Evolutionary conservation across 2,113 vertebrate species (phyloP).

Genomic region (Aegithalos caudatus): DNA sequence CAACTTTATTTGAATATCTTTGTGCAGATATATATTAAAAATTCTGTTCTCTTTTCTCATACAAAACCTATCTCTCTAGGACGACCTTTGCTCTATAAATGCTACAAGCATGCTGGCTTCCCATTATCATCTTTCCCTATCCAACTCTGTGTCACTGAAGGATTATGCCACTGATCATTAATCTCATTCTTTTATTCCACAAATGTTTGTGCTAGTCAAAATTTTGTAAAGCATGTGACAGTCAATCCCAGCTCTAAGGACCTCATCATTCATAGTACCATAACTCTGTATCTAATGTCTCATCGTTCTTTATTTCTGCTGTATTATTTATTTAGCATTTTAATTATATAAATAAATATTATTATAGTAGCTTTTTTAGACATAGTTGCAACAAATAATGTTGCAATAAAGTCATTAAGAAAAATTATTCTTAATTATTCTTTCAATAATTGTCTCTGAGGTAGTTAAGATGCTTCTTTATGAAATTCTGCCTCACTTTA

Average conservation of each 20-base stretch:
- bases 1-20: neutral
- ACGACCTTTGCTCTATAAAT: neutral
- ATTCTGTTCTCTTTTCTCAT: neutral
- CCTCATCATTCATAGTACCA: neutral
- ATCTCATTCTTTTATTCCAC: neutral
- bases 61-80: neutral
- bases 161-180: neutral
- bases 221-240: neutral
- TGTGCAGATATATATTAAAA: neutral
- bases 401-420: neutral
- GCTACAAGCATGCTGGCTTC: neutral
- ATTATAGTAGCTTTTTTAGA: neutral
- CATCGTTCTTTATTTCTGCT: neutral
- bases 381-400: neutral
- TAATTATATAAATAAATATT: neutral
- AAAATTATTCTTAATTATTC: neutral
- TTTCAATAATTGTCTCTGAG: neutral
- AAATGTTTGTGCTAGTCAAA: neutral
- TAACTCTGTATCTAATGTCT: neutral
- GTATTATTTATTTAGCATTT: neutral
- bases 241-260: neutral
- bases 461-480: neutral
- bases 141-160: neutral
- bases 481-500: neutral
- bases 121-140: neutral